These are phyloP conservation scores for Galago senegalensis DNA, from an alignment of 2,797 vertebrate species.

Conservation along the genomic window DNA sequence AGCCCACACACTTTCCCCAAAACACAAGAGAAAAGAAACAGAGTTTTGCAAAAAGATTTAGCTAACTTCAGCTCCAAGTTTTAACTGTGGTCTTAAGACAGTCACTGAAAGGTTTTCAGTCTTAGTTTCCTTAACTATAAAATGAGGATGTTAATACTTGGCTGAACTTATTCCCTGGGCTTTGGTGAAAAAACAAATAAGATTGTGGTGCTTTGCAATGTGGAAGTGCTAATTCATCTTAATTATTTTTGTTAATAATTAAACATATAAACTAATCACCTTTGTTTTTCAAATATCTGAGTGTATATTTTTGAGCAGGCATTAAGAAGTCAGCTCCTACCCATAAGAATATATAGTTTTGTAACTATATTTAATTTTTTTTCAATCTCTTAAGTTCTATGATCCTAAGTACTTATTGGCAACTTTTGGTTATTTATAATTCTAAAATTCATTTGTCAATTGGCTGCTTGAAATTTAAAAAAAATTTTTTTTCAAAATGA, in stretches of 20 bases:
- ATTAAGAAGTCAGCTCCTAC: background rate
- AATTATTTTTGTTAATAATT: conserved; percentile 39
- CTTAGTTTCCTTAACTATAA: background rate
- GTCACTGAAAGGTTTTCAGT: conserved; percentile 1
- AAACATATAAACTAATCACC: background rate
- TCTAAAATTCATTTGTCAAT: conserved; percentile 15
- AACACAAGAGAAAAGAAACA: conserved; percentile 36
- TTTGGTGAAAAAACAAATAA: conserved; percentile 6
- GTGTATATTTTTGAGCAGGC: background rate
- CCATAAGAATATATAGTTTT: background rate
- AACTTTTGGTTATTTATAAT: background rate
- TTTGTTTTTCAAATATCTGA: conserved; percentile 13
- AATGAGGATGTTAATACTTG: background rate
- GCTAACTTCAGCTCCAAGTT: background rate
- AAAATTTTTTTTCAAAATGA: background rate
- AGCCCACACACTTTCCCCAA: background rate
- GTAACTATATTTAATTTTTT: background rate
- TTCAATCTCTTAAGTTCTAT: background rate
- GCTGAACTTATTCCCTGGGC: background rate
- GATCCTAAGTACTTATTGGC: background rate
- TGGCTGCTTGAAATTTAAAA: conserved; percentile 24
- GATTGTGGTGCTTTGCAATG: conserved; percentile 19
- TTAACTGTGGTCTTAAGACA: background rate
- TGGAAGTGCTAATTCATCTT: background rate
- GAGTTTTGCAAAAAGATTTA: conserved; percentile 34